Percentiles rank a stretch among this genome's conserved stretches.
Conservation (phyloP, 2,113 vertebrate species). For the Leucopsar rothschildi region DNA sequence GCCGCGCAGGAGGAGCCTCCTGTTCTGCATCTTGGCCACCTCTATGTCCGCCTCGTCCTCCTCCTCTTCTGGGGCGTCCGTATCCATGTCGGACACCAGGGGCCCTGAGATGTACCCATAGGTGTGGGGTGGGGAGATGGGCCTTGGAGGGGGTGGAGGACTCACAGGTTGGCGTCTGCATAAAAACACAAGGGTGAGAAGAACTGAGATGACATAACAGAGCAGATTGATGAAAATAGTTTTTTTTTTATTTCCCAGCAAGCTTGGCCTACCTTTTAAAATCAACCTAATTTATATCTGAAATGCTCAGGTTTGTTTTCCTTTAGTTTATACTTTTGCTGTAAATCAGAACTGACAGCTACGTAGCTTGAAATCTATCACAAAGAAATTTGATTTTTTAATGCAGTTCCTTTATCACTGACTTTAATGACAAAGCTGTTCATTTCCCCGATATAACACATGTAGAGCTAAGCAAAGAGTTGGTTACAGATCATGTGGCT, state of each 20-base stretch:
- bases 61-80: slow-evolving; percentile 87
- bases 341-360: background rate
- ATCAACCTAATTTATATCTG: background rate
- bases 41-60: slow-evolving; percentile 89
- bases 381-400: background rate
- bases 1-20: slow-evolving; percentile 87
- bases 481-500: background rate
- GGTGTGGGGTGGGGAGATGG: slow-evolving; percentile 91
- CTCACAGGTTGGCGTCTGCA: slow-evolving; percentile 88
- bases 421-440: background rate
- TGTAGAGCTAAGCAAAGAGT: background rate
- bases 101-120: slow-evolving; percentile 96
- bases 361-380: background rate
- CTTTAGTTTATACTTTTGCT: background rate
- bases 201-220: background rate
- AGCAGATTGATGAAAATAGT: background rate
- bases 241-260: background rate
- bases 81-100: slow-evolving; percentile 90
- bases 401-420: background rate
- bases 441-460: background rate
- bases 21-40: slow-evolving; percentile 88
- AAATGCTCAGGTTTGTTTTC: background rate
- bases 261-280: background rate
- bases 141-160: slow-evolving; percentile 88
- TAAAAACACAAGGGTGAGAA: slow-evolving; percentile 2